Evolutionary conservation across 2,113 vertebrate genomes (phyloP), one percentile per base, ranked within the genome.

Genomic region (Semicossyphus pulcher): DNA sequence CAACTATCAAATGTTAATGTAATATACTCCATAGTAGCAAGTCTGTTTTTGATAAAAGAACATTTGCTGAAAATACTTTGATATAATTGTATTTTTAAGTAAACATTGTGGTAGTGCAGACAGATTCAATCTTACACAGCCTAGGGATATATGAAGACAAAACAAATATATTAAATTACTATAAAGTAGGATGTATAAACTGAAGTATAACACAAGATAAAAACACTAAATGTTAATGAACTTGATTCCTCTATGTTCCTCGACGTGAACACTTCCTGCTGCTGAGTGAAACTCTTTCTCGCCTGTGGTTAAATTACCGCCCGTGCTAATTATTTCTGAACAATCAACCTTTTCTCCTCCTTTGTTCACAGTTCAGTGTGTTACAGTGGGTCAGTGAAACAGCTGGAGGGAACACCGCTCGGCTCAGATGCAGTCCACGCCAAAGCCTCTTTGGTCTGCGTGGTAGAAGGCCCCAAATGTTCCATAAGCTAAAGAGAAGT

Each of bases 301-400:
- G 54, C 70, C 61, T 47, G 64, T 63, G 76, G 78, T 82, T 72
- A 79, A 85, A 84, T 71, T 15, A 60, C 60, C 54, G 54, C 79
- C 37, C 32, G 64, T 60, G 42, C 62, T 80, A 86, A 89, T 92
- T 83, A 79, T 80, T 80, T 80, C 74, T 73, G 68, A 86, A 74
- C 62, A 83, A 65, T 77, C 84, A 80, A 89, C 85, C 86, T 89
- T 86, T 87, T 61, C 61, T 78, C 66, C 71, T 84, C 62, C 8
- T 72, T 63, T 73, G 83, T 73, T 80, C 88, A 81, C 78, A 74
- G 81, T 74, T 80, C 60, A 69, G 53, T 32, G 62, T 72, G 36
- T 62, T 60, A 71, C 63, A 57, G 31, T 39, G 44, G 62, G 81
- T 77, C 61, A 74, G 75, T 51, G 36, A 81, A 81, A 71, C 68